Evolutionary conservation across 1,140 invertebrate genomes (phyloP).

Genomic region (Danaus melanippus): DNA sequence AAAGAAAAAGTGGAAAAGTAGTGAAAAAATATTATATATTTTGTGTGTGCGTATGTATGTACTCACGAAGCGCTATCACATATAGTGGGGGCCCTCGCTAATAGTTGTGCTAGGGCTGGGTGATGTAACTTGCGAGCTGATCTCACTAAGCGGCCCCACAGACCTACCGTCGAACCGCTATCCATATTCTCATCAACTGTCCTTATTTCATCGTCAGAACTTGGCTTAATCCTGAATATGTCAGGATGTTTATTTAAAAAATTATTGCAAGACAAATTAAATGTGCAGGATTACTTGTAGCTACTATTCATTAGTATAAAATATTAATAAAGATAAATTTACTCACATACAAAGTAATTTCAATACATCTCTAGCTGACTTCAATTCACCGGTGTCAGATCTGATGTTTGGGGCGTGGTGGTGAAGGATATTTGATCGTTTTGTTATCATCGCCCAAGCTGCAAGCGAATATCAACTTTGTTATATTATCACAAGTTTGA

Average conservation of each 20-base stretch:
- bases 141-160: slow-evolving; percentile 61
- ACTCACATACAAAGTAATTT: slow-evolving; percentile 76
- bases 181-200: slow-evolving; percentile 57
- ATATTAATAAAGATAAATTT: slow-evolving; percentile 26
- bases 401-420: slow-evolving; percentile 77
- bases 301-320: background rate
- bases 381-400: slow-evolving; percentile 77
- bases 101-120: slow-evolving; percentile 50
- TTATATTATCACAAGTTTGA: background rate
- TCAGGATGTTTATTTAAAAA: no score
- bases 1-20: no score
- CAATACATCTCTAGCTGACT: slow-evolving; percentile 77
- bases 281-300: no score
- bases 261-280: no score
- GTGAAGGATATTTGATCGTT: slow-evolving; percentile 75
- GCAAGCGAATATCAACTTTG: slow-evolving; percentile 19
- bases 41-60: background rate
- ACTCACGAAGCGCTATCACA: slow-evolving; percentile 79
- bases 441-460: slow-evolving; percentile 58
- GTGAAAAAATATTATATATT: no score
- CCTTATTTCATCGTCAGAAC: slow-evolving; percentile 27
- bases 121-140: slow-evolving; percentile 51
- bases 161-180: slow-evolving; percentile 52
- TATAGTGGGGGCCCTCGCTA: slow-evolving; percentile 58
- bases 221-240: slow-evolving; percentile 39